phyloP scores from a whole-genome alignment of 2,888 invertebrate species.

The Coenonympha arcania region DNA sequence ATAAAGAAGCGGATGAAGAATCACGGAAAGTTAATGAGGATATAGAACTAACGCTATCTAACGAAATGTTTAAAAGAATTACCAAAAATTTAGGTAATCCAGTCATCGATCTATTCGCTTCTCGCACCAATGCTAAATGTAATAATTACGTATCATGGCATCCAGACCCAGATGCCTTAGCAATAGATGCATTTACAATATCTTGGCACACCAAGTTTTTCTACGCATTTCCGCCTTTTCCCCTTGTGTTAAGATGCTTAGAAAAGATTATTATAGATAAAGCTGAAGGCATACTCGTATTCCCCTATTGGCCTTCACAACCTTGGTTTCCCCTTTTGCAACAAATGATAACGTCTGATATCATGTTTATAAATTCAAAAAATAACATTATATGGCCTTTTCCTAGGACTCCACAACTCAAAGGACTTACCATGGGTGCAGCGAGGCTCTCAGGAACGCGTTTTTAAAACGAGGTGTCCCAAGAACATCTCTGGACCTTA shows the following conservation, averaged over 20 bases:
- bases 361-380: too few relatives aligned
- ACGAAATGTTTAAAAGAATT: constrained; percentile 8
- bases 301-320: constrained; percentile 1
- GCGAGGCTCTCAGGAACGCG: too few relatives aligned
- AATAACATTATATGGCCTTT: too few relatives aligned
- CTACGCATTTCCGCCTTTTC: constrained; percentile 25
- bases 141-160: constrained; percentile 22
- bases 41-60: constrained; percentile 22
- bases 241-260: not conserved
- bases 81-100: constrained; percentile 14
- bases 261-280: not conserved
- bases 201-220: constrained; percentile 18
- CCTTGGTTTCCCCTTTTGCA: constrained; percentile 2
- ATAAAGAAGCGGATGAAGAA: constrained; percentile 27
- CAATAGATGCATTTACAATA: constrained; percentile 18
- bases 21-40: constrained; percentile 19
- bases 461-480: too few relatives aligned
- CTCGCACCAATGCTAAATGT: constrained; percentile 24
- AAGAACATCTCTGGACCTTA: too few relatives aligned
- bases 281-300: not conserved
- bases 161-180: constrained; percentile 14
- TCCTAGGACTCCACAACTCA: too few relatives aligned
- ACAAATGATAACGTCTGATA: too few relatives aligned
- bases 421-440: too few relatives aligned
- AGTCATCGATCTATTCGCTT: constrained; percentile 22